phyloP scores from a whole-genome alignment of 2,888 invertebrate species.

The Dolichopus griseipennis region DNA sequence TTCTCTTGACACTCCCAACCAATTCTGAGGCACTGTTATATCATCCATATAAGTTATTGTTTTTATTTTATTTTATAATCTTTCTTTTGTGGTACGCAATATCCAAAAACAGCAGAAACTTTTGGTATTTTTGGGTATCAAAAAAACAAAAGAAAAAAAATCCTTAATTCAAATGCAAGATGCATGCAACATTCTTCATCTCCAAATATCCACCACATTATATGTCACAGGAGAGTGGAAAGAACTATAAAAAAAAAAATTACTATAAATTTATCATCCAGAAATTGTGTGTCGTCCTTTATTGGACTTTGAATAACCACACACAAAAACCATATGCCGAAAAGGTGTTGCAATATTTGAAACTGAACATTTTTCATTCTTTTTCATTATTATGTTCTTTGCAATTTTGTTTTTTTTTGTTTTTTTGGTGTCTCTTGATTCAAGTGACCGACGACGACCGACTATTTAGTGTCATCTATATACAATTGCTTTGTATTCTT shows the following conservation, averaged over 20 bases:
- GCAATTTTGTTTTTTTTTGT: too few species aligned
- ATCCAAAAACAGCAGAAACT: neutral
- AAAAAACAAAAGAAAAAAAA: neutral
- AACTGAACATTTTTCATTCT: neutral
- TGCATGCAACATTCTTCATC: neutral
- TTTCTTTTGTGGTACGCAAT: neutral
- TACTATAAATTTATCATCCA: neutral
- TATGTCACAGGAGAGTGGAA: neutral
- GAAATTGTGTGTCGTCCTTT: neutral
- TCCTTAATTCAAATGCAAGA: conserved; percentile 3
- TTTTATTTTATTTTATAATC: neutral
- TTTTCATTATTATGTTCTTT: neutral
- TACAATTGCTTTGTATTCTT: neutral
- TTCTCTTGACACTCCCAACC: neutral
- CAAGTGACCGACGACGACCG: neutral
- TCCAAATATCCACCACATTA: too few species aligned
- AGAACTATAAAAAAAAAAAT: neutral
- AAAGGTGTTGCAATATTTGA: neutral
- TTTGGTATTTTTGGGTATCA: neutral
- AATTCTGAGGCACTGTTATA: neutral
- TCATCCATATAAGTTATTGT: neutral
- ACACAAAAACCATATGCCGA: neutral
- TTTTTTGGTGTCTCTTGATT: neutral
- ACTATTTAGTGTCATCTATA: neutral
- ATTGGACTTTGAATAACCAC: neutral